Conservation (phyloP, 2,888 invertebrate species). For the Andrena dorsata region DNA sequence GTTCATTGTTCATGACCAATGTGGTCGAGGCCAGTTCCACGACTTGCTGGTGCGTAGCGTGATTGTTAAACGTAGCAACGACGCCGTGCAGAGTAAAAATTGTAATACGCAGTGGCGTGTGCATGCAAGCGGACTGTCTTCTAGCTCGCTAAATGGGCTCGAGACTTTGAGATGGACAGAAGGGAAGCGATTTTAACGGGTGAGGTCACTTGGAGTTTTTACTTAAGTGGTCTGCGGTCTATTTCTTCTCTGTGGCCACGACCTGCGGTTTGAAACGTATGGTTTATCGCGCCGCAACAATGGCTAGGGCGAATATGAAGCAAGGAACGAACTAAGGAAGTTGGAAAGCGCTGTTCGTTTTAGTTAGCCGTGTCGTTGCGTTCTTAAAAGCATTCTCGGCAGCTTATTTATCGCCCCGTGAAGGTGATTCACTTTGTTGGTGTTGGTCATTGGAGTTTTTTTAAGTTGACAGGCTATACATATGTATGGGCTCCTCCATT, state of each 20-base stretch:
- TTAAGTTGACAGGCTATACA: no score
- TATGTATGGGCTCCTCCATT: no score
- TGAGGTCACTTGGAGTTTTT: conserved; percentile 11
- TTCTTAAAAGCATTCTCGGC: neutral
- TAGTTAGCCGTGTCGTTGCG: conserved; percentile 6
- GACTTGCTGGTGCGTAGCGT: conserved; percentile 7
- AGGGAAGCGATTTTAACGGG: neutral
- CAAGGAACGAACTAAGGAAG: neutral
- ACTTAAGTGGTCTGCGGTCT: conserved; percentile 29
- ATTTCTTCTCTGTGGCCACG: conserved; percentile 10
- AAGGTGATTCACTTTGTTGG: neutral
- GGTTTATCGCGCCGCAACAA: conserved; percentile 33
- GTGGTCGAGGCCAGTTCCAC: neutral
- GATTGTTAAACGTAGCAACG: conserved; percentile 11
- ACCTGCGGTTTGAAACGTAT: conserved; percentile 25
- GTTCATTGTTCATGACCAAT: conserved; percentile 6
- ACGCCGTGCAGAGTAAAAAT: neutral
- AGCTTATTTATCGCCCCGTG: neutral
- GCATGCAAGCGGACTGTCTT: neutral
- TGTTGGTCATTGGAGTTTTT: no score
- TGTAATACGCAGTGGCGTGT: neutral
- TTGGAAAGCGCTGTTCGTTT: conserved; percentile 4
- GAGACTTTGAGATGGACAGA: neutral
- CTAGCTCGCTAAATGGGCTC: neutral
- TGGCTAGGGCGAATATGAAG: neutral